Evolutionary conservation across 2,113 vertebrate species (phyloP).

Genomic region (Grantiella picta): DNA sequence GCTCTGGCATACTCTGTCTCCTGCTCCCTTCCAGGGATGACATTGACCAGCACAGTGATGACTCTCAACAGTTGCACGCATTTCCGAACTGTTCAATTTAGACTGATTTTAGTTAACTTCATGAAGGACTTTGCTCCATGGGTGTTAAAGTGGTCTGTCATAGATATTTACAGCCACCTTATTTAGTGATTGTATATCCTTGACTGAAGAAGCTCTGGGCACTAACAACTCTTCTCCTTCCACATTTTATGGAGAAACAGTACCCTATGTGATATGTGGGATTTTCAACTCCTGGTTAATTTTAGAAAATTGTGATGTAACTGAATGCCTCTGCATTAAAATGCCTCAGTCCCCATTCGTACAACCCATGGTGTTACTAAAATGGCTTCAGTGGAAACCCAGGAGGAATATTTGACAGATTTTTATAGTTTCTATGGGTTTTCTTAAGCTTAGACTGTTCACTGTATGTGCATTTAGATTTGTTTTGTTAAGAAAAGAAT

Average conservation of each 20-base stretch:
- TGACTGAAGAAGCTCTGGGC: not conserved
- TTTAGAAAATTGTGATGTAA: not conserved
- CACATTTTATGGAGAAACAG: not conserved
- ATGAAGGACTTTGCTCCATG: not conserved
- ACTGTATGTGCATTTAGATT: not conserved
- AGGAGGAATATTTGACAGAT: not conserved
- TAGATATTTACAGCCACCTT: not conserved
- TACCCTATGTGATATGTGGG: not conserved
- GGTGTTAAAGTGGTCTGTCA: not conserved
- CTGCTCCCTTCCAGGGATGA: not conserved
- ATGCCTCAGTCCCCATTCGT: not conserved
- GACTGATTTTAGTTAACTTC: not conserved
- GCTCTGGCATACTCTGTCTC: not conserved
- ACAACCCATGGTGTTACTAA: not conserved
- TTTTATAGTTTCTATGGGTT: not conserved
- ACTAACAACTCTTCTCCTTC: not conserved
- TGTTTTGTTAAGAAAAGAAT: not conserved
- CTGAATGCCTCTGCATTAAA: not conserved
- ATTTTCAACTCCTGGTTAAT: not conserved
- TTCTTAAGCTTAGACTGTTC: not conserved
- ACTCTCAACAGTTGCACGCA: not conserved
- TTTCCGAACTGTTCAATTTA: not conserved
- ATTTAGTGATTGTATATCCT: not conserved
- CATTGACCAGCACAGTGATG: not conserved
- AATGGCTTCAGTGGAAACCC: not conserved